Conservation (phyloP, 1,140 invertebrate genomes). For the Belonocnema kinseyi region DNA sequence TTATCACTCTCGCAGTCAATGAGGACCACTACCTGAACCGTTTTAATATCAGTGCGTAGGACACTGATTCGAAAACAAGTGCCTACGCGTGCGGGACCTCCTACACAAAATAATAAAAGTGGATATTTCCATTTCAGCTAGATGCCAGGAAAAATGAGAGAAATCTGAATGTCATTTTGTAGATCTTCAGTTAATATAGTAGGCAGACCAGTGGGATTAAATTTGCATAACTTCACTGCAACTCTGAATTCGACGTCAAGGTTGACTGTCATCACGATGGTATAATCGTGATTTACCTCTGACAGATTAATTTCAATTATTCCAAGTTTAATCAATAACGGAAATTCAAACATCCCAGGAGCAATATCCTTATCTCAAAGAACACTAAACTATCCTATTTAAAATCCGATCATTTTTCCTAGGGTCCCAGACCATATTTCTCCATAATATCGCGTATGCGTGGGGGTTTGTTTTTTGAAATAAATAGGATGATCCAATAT, state of each 20-base stretch:
- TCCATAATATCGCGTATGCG: too few relatives aligned
- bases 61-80: neutral
- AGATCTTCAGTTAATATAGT: slow-evolving; percentile 9
- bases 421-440: too few relatives aligned
- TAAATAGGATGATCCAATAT: too few relatives aligned
- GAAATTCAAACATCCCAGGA: too few relatives aligned
- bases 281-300: neutral
- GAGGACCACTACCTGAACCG: slow-evolving; percentile 16
- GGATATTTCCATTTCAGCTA: slow-evolving; percentile 7
- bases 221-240: neutral
- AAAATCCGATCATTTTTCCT: too few relatives aligned
- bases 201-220: slow-evolving; percentile 2
- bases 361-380: neutral
- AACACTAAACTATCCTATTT: too few relatives aligned
- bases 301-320: neutral
- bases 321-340: too few relatives aligned
- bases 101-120: slow-evolving; percentile 17
- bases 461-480: too few relatives aligned
- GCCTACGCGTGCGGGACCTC: neutral
- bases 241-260: slow-evolving; percentile 13
- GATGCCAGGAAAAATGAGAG: neutral
- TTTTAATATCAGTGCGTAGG: slow-evolving; percentile 29
- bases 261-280: neutral
- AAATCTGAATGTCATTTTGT: slow-evolving; percentile 4
- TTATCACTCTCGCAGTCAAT: slow-evolving; percentile 18